These are phyloP conservation scores for Megalops cyprinoides DNA, from an alignment of 2,797 vertebrate species.

Conservation along the genomic window DNA sequence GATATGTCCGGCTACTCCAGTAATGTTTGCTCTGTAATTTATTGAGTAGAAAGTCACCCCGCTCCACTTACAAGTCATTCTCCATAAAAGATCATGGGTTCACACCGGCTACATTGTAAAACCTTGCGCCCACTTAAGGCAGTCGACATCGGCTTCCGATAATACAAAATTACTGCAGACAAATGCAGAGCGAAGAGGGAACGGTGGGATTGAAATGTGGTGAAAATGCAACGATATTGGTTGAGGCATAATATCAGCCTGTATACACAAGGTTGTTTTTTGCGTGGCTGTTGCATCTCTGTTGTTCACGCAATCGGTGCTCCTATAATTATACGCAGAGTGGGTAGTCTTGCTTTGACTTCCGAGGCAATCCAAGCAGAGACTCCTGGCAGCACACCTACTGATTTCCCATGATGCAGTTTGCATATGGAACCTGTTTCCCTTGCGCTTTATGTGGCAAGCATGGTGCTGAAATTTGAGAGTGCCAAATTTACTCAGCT, in stretches of 20 bases:
- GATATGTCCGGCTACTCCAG: too few species aligned
- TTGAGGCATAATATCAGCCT: too few species aligned
- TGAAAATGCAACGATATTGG: too few species aligned
- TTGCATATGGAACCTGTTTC: background rate
- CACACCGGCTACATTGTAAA: background rate
- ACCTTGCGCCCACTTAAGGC: background rate
- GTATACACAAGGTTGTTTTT: too few species aligned
- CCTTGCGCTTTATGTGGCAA: background rate
- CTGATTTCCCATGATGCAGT: background rate
- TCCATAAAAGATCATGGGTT: background rate
- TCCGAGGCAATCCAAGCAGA: conserved; percentile 2
- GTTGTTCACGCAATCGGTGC: background rate
- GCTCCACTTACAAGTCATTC: background rate
- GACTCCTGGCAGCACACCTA: background rate
- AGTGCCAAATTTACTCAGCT: too few species aligned
- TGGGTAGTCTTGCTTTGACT: background rate
- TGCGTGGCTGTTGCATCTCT: background rate
- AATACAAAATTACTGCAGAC: conserved; percentile 7
- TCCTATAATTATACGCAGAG: conserved; percentile 15
- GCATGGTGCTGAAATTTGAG: too few species aligned
- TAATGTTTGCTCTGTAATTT: background rate
- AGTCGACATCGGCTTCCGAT: conserved; percentile 1
- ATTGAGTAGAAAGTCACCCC: background rate
- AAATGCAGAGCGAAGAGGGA: background rate
- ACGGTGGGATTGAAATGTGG: too few species aligned